These are phyloP conservation scores for Agelastica alni DNA, from an alignment of 2,888 invertebrate genomes.

Conservation along the genomic window DNA sequence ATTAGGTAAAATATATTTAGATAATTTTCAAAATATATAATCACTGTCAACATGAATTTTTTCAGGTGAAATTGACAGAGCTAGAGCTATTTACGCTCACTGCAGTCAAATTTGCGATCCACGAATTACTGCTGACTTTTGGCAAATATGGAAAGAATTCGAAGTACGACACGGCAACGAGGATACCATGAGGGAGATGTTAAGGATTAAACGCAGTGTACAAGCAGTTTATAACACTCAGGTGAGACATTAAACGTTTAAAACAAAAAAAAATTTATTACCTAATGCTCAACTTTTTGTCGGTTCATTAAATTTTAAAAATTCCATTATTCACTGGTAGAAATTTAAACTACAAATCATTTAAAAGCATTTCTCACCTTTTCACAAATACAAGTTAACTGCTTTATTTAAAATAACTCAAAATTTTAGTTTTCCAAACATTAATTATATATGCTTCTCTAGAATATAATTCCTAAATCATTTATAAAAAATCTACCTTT, in stretches of 20 bases:
- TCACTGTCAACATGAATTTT: slow-evolving; percentile 1
- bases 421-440: no score
- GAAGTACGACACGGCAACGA: slow-evolving; percentile 99
- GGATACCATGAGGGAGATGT: slow-evolving; percentile 98
- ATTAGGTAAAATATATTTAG: slow-evolving; percentile 94
- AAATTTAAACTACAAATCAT: no score
- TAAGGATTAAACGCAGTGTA: slow-evolving; percentile 95
- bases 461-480: no score
- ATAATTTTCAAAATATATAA: no score
- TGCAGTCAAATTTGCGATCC: slow-evolving; percentile 99
- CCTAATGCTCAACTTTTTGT: no score
- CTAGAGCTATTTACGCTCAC: slow-evolving; percentile 95
- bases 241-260: slow-evolving; percentile 35
- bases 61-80: slow-evolving; percentile 92
- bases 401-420: no score
- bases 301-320: no score
- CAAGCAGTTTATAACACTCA: slow-evolving; percentile 98
- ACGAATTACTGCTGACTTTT: slow-evolving; percentile 91
- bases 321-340: no score
- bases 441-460: no score
- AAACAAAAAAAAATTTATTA: background rate
- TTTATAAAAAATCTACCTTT: background rate
- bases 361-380: no score
- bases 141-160: slow-evolving; percentile 99
- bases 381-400: no score